Evolutionary conservation across 2,888 invertebrate genomes (phyloP).

Genomic region (Pristionchus mayeri): DNA sequence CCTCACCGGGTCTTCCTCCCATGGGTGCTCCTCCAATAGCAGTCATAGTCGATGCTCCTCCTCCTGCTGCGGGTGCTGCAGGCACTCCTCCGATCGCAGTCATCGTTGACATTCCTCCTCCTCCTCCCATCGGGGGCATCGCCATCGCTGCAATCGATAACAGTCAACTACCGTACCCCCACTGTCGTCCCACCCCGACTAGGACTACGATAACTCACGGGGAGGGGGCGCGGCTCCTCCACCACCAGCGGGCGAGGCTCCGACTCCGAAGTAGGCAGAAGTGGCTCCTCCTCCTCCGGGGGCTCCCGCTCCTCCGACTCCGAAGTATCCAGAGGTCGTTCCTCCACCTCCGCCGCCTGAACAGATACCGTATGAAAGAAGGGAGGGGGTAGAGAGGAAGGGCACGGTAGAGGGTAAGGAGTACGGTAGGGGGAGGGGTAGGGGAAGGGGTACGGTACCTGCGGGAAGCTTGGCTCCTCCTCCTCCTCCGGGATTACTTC

Average conservation of each 20-base stretch:
- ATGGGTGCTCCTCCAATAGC: conserved; percentile 45
- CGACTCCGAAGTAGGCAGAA: conserved; percentile 60
- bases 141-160: neutral
- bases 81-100: conserved; percentile 48
- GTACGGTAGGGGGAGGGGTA: neutral
- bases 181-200: too few species aligned
- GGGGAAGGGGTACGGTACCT: conserved; percentile 2
- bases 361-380: too few species aligned
- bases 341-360: conserved; percentile 56
- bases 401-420: too few species aligned
- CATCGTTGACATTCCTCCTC: conserved; percentile 46
- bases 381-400: neutral
- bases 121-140: neutral
- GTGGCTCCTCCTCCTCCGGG: conserved; percentile 54
- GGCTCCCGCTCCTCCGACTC: conserved; percentile 54
- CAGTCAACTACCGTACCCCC: neutral
- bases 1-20: conserved; percentile 51
- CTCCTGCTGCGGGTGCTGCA: conserved; percentile 49
- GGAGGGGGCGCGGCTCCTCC: conserved; percentile 52
- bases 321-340: conserved; percentile 52
- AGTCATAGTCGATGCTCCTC: conserved; percentile 42
- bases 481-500: conserved; percentile 53
- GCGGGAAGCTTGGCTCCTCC: conserved; percentile 53
- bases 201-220: conserved; percentile 23
- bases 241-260: conserved; percentile 52